Evolutionary conservation across 2,888 invertebrate genomes (phyloP), one percentile per base, ranked within the genome.

Genomic region (Bombylius major): DNA sequence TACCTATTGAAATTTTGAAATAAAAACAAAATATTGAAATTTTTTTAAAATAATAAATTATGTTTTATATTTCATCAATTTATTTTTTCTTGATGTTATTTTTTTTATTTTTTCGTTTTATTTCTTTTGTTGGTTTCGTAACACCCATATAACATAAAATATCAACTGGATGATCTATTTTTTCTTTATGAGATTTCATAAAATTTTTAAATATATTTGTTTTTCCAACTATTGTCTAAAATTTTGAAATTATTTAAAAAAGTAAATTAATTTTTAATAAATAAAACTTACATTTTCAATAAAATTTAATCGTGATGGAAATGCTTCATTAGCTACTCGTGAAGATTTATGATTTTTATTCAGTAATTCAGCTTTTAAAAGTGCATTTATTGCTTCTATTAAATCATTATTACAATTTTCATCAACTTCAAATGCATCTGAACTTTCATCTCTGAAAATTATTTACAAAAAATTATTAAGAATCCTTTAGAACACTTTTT

Each of bases 121-220:
- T 23, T 23, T 23, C 23, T 23, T 23, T 23, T 36, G 8, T 8
- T 42, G 60, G 60, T 39, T 56, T 60, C 14, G 60, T 60, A 7
- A 58, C 53, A 13, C 60, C 60, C 23, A 58, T 51, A 55, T 60
- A 60, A 45, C 60, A 56, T 7, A 60, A 51, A 42, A 60, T 48
- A 54, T 60, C 60, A 14, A 60, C 53, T n/a, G 60, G 60, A n/a
- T 44, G 50, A 42, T 58, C 36, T 57, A 56, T 46, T 51, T 56
- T 11, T 49, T 34, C 4, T 55, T 4, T 48, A 23, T 55, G 53
- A 6, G 56, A 47, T 36, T 49, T 42, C 39, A 11, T 42, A 42
- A 11, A 11, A 7, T 5, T 36, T 36, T 36, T 36, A 36, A 36
- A 36, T 36, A 8, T 36, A 36, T 36, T 36, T 8, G 34, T 4